Conservation (phyloP, 2,888 invertebrate species). For the Lasioglossum calceatum region DNA sequence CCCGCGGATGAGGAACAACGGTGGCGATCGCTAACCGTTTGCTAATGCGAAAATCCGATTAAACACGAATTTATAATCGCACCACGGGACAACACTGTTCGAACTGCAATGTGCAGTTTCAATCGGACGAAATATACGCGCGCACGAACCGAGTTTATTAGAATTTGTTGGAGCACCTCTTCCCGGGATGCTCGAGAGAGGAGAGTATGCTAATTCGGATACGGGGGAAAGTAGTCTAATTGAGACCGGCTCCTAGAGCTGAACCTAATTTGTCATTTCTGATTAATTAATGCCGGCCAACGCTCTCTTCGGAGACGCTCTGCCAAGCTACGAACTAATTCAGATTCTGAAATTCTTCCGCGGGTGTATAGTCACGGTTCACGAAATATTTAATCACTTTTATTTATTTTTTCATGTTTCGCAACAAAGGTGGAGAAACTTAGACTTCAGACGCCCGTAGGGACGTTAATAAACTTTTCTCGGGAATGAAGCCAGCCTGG, state of each 20-base stretch:
- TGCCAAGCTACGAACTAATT: not conserved
- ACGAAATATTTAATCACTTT: not conserved
- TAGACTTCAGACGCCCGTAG: too few relatives aligned
- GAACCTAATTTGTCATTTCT: not conserved
- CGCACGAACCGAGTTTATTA: too few relatives aligned
- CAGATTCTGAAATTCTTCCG: not conserved
- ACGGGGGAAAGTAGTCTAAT: not conserved
- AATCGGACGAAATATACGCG: too few relatives aligned
- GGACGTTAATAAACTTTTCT: not conserved
- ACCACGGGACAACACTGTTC: not conserved
- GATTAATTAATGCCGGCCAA: not conserved
- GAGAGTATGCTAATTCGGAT: not conserved
- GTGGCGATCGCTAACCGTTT: constrained; percentile 49
- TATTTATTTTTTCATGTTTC: too few relatives aligned
- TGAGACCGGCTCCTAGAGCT: not conserved
- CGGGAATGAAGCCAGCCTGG: not conserved
- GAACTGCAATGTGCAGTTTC: too few relatives aligned
- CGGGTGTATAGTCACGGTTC: not conserved
- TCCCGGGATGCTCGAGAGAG: not conserved
- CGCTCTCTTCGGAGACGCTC: not conserved
- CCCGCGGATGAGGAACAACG: constrained; percentile 26
- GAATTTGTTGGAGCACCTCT: constrained; percentile 1
- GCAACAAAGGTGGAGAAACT: too few relatives aligned
- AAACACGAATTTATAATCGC: constrained; percentile 45
- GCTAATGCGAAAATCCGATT: constrained; percentile 54